Conservation (phyloP, 2,113 vertebrate genomes). For the Seriola rivoliana region DNA sequence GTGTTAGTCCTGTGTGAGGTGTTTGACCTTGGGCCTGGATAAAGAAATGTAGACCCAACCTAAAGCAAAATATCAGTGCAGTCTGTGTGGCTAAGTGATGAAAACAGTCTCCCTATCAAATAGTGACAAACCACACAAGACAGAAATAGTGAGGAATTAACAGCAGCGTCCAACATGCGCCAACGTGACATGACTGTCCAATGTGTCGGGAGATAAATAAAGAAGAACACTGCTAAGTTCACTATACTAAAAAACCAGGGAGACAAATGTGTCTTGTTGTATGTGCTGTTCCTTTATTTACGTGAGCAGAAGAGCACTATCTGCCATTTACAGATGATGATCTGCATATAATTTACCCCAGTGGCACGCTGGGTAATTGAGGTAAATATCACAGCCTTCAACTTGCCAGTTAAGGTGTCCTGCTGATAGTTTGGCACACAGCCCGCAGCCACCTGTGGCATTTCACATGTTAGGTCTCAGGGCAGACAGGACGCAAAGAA, state of each 20-base stretch:
- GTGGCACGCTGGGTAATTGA: constrained; percentile 77
- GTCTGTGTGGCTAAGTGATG: constrained; percentile 89
- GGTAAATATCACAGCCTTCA: constrained; percentile 76
- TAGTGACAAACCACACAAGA: constrained; percentile 93
- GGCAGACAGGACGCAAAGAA: constrained; percentile 19
- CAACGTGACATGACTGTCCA: constrained; percentile 92
- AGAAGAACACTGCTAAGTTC: constrained; percentile 90
- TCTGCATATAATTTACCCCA: constrained; percentile 91
- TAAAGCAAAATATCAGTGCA: not conserved
- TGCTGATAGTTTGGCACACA: constrained; percentile 64
- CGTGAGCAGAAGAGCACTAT: constrained; percentile 75
- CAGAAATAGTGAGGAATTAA: constrained; percentile 93
- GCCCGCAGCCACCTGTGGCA: constrained; percentile 81
- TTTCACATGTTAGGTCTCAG: constrained; percentile 52
- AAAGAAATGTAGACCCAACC: constrained; percentile 12
- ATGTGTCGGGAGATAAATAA: constrained; percentile 91
- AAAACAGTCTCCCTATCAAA: constrained; percentile 88
- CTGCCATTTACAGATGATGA: constrained; percentile 96
- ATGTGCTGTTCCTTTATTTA: constrained; percentile 64
- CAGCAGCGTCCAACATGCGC: constrained; percentile 83
- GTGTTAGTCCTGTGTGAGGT: constrained; percentile 9
- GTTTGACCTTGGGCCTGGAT: constrained; percentile 42
- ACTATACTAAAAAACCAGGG: constrained; percentile 90
- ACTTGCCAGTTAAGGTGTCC: constrained; percentile 71
- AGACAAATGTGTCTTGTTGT: constrained; percentile 89